phyloP scores from a whole-genome alignment of 1,140 invertebrate species.

The Aphidius ervi region DNA sequence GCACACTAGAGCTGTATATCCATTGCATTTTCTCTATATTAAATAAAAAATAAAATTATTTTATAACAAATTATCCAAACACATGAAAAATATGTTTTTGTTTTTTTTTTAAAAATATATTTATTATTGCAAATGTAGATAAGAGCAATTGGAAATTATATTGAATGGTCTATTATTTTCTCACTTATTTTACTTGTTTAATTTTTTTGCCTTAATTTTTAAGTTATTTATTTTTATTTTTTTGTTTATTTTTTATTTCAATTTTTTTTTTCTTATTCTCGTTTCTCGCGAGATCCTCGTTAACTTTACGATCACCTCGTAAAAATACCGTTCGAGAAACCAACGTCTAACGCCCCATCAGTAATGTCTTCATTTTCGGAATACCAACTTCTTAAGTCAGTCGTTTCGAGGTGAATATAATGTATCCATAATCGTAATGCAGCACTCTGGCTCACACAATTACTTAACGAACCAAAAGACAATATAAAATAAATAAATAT shows the following conservation, averaged over 20 bases:
- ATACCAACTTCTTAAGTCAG: slow-evolving; percentile 37
- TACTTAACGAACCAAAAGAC: slow-evolving; percentile 46
- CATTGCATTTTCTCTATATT: no score
- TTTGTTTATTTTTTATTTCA: neutral
- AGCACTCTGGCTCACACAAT: slow-evolving; percentile 30
- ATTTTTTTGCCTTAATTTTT: neutral
- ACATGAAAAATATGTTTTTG: no score
- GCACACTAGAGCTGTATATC: no score
- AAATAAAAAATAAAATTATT: no score
- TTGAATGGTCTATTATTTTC: no score
- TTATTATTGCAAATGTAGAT: no score
- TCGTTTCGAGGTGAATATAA: slow-evolving; percentile 46
- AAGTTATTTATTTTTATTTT: neutral
- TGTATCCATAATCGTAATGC: slow-evolving; percentile 47
- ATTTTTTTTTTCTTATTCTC: neutral
- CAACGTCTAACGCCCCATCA: slow-evolving; percentile 26
- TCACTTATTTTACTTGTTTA: no score
- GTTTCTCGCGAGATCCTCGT: slow-evolving; percentile 43
- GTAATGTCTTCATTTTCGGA: slow-evolving; percentile 52
- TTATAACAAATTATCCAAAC: no score
- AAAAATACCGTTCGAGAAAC: slow-evolving; percentile 51
- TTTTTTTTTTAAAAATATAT: no score
- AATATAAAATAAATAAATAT: slow-evolving; percentile 37
- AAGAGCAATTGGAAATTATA: no score
- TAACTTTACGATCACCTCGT: slow-evolving; percentile 54